These are phyloP conservation scores for Borostomias antarcticus DNA, from an alignment of 2,797 vertebrate genomes.

Conservation along the genomic window DNA sequence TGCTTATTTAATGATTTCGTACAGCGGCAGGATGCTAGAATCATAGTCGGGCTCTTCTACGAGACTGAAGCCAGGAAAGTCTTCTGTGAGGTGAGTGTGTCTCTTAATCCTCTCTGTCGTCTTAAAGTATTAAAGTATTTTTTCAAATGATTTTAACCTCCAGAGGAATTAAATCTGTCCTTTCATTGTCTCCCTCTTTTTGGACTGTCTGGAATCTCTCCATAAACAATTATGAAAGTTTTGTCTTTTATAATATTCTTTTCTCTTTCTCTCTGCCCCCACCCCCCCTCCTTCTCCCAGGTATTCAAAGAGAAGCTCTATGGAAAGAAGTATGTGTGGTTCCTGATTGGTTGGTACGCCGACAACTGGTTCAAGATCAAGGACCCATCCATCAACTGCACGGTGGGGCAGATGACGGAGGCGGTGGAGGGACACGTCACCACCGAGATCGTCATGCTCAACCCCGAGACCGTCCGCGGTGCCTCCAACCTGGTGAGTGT, in stretches of 20 bases:
- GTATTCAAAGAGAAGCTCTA: constrained; percentile 96
- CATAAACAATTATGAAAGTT: no score
- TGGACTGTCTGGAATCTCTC: not conserved
- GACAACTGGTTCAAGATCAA: constrained; percentile 98
- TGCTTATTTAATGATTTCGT: not conserved
- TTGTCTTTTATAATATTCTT: constrained; percentile 36
- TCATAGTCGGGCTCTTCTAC: constrained; percentile 96
- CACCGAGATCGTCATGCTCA: constrained; percentile 97
- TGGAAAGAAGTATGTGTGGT: constrained; percentile 96
- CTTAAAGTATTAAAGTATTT: not conserved
- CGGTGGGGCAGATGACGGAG: constrained; percentile 93
- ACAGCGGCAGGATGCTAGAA: constrained; percentile 92
- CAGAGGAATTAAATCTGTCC: no score
- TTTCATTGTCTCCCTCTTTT: not conserved
- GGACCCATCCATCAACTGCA: constrained; percentile 94
- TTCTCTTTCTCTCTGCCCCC: not conserved
- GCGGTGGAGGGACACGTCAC: constrained; percentile 95
- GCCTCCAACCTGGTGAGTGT: constrained; percentile 90
- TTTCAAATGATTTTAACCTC: no score
- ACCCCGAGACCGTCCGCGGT: constrained; percentile 91
- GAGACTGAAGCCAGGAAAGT: constrained; percentile 95
- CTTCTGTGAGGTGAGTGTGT: constrained; percentile 88
- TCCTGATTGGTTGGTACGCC: constrained; percentile 96
- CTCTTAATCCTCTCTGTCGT: constrained; percentile 33
- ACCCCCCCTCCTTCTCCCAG: constrained; percentile 58